Evolutionary conservation across 2,797 vertebrate species (phyloP), one percentile per base, ranked within the genome.

Genomic region (Phyllotis vaccarum): DNA sequence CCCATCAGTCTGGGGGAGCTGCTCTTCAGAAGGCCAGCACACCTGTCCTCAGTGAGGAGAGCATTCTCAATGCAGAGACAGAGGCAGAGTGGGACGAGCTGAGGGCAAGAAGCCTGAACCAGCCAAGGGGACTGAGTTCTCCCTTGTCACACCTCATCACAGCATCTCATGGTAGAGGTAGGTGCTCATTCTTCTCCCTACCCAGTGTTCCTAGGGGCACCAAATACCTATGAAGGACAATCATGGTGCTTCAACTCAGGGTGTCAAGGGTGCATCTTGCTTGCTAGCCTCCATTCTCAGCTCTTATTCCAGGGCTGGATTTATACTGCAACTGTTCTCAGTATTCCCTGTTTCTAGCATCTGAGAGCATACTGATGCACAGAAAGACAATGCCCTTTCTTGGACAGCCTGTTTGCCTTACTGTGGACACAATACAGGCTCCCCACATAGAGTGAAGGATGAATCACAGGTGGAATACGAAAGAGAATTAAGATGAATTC

Each of bases 51-150:
- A 34, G 0, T 27, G 31, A 12, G 66, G 0, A 19, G 5, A 1
- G 2, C 1, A 1, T 19, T 12, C 37, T n/a, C 46, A 21, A 13
- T 13, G 11, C 31, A 1, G 40, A 31, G 37, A 46, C 54, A 8
- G 60, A 4, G 3, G 27, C 0, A 0, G 0, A 6, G 66, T 5
- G 3, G 21, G 0, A 0, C 0, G 0, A 8, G 0, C 0, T 0
- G 3, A 14, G 11, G 49, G 66, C 1, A 3, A 4, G 12, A 34
- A 79, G 76, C 5, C 52, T 6, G 9, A 6, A 10, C 14, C 21
- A 11, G 14, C 3, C 58, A 14, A 8, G 2, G 14, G 9, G 13
- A 13, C 3, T 0, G 11, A 81, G 92, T 60, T 60, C 64, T 31
- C 8, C 14, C 85, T 37, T 5, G 3, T 16, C 49, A 27, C n/a